Percentiles rank a stretch among this genome's conserved stretches.
Evolutionary conservation across 2,888 invertebrate species (phyloP).

Genomic region (Xanthia togata): DNA sequence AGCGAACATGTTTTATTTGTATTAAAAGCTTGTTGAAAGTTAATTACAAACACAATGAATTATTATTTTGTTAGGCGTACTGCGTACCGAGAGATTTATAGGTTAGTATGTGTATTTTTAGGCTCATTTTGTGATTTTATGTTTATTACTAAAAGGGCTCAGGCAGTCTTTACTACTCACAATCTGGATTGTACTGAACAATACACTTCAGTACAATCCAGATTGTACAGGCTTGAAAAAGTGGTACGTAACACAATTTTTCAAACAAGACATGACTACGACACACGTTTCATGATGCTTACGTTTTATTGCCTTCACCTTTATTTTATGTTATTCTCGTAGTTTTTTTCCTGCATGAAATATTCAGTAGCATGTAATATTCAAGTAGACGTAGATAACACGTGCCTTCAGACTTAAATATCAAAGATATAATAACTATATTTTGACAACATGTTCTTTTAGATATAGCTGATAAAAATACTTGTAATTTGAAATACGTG

Average conservation of each 20-base stretch:
- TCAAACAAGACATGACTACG: neutral
- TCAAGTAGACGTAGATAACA: constrained; percentile 39
- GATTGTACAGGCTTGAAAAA: constrained; percentile 1
- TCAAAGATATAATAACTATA: constrained; percentile 28
- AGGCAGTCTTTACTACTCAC: neutral
- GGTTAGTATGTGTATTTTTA: neutral
- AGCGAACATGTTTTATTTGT: constrained; percentile 52
- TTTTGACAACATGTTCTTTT: constrained; percentile 29
- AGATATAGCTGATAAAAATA: constrained; percentile 31
- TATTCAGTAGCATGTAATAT: constrained; percentile 52
- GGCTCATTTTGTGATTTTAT: neutral
- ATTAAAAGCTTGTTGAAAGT: constrained; percentile 55
- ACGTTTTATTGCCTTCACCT: constrained; percentile 48
- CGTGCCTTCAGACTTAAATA: constrained; percentile 31
- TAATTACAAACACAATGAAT: constrained; percentile 57
- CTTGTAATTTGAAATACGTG: constrained; percentile 18
- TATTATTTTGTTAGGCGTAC: constrained; percentile 19
- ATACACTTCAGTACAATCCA: too few species aligned
- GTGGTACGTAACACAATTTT: neutral
- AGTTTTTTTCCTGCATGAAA: constrained; percentile 31
- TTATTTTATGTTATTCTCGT: constrained; percentile 33
- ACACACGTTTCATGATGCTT: neutral
- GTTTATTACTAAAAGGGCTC: neutral
- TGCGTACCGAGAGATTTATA: constrained; percentile 11
- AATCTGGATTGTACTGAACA: neutral